These are phyloP conservation scores for Pelmatolapia mariae DNA, from an alignment of 2,113 vertebrate genomes.

Conservation along the genomic window DNA sequence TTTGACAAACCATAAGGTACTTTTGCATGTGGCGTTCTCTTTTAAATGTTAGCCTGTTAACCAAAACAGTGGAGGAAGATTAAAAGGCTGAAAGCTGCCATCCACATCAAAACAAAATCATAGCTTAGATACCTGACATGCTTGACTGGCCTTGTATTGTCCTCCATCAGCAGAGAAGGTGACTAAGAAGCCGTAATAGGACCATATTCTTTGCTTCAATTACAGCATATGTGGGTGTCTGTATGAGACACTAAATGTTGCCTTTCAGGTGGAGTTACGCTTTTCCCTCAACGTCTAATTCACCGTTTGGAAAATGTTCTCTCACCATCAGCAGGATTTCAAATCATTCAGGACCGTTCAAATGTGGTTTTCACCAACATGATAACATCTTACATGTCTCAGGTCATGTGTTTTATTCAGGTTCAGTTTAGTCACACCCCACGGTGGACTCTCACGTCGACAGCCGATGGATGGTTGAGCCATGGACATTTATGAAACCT, in stretches of 20 bases:
- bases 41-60: neutral
- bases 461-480: neutral
- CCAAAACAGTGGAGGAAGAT: neutral
- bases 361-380: neutral
- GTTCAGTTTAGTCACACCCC: neutral
- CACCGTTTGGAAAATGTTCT: neutral
- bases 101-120: neutral
- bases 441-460: fast-evolving
- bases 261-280: conserved; percentile 1
- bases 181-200: conserved; percentile 30
- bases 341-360: neutral
- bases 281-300: neutral
- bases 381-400: neutral
- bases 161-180: conserved; percentile 49
- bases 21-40: neutral
- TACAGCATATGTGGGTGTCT: conserved; percentile 17
- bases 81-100: neutral
- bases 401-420: neutral
- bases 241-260: conserved; percentile 24
- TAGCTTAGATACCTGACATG: conserved; percentile 4
- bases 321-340: neutral
- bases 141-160: conserved; percentile 46
- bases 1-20: neutral
- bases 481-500: neutral
- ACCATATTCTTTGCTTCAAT: conserved; percentile 44